Conservation (phyloP, 2,888 invertebrate species). For the Acanthosepion pharaonis region DNA sequence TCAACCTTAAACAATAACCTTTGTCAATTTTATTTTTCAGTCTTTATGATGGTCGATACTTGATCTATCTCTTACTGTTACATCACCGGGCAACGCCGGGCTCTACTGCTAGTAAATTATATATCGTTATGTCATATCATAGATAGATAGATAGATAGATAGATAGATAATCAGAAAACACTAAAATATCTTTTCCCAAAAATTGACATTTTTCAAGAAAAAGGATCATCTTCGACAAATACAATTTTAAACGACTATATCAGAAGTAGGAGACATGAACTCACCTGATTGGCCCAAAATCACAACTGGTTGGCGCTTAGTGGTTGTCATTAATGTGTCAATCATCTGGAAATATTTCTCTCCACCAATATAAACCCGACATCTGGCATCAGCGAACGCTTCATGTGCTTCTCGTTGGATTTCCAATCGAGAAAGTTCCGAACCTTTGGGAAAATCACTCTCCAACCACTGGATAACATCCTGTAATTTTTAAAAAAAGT, state of each 20-base stretch:
- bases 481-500: conserved; percentile 51
- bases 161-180: not conserved
- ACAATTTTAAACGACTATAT: not conserved
- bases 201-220: not conserved
- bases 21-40: too few relatives aligned
- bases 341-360: conserved; percentile 63
- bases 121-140: too few relatives aligned
- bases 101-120: too few relatives aligned
- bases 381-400: conserved; percentile 62
- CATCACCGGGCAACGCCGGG: too few relatives aligned
- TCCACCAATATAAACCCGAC: conserved; percentile 65
- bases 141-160: not conserved
- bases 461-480: conserved; percentile 60
- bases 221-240: not conserved
- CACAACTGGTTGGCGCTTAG: conserved; percentile 59
- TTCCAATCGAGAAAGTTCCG: conserved; percentile 63
- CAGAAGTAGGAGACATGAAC: not conserved
- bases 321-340: conserved; percentile 52
- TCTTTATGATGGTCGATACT: too few relatives aligned
- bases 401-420: conserved; percentile 61
- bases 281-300: conserved; percentile 67
- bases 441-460: conserved; percentile 64
- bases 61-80: too few relatives aligned
- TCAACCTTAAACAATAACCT: too few relatives aligned
- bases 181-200: not conserved